Conservation (phyloP, 2,888 invertebrate species). For the Nemotelus pantherinus region DNA sequence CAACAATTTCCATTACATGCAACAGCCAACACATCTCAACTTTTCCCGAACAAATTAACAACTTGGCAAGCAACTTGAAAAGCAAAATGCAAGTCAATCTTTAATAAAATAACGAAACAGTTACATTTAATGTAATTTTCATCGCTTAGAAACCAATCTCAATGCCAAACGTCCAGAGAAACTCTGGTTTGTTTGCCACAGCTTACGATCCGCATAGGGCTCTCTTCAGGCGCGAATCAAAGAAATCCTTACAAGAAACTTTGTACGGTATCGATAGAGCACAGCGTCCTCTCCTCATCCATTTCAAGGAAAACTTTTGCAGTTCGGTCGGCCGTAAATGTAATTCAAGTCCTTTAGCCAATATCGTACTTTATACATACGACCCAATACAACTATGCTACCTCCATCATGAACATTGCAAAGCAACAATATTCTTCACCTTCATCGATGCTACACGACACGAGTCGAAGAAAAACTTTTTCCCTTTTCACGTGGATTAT, state of each 20-base stretch:
- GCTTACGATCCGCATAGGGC: background rate
- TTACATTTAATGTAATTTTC: slow-evolving; percentile 36
- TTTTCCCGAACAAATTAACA: slow-evolving; percentile 22
- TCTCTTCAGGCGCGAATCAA: slow-evolving; percentile 12
- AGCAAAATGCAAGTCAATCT: slow-evolving; percentile 20
- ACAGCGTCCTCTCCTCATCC: background rate
- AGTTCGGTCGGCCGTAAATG: slow-evolving; percentile 21
- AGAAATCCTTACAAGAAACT: slow-evolving; percentile 29
- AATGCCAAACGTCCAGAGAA: background rate
- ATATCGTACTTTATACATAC: background rate
- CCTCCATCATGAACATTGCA: background rate
- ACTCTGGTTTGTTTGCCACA: background rate
- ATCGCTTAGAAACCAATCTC: slow-evolving; percentile 25
- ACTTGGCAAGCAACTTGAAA: slow-evolving; percentile 20
- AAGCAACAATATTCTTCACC: background rate
- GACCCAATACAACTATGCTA: background rate
- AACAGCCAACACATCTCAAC: background rate
- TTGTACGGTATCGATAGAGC: background rate
- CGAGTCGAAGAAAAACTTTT: slow-evolving; percentile 15
- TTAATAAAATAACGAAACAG: slow-evolving; percentile 10
- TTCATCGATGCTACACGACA: background rate
- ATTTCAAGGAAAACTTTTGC: slow-evolving; percentile 33
- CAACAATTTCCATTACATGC: background rate
- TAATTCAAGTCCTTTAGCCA: background rate
- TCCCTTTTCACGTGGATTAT: slow-evolving; percentile 27